Percentiles rank a stretch among this genome's conserved stretches.
phyloP scores from a whole-genome alignment of 2,113 vertebrate species.

The Scomber scombrus region DNA sequence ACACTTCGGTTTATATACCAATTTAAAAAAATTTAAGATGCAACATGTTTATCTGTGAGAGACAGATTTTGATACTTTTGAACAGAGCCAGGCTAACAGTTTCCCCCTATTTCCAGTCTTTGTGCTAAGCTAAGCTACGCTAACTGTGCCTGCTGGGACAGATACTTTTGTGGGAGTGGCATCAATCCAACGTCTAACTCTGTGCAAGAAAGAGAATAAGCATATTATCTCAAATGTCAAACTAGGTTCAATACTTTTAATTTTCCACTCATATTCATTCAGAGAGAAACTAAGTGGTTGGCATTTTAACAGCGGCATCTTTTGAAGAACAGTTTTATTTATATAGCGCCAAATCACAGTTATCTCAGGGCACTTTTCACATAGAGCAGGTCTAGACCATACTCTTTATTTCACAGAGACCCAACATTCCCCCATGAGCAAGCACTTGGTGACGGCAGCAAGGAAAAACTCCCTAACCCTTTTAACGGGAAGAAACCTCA shows the following conservation, averaged over 20 bases:
- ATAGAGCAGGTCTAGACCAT: too few relatives aligned
- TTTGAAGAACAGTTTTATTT: too few relatives aligned
- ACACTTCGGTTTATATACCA: too few relatives aligned
- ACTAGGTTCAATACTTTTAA: neutral
- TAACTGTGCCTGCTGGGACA: neutral
- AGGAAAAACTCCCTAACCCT: too few relatives aligned
- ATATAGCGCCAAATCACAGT: too few relatives aligned
- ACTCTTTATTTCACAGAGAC: too few relatives aligned
- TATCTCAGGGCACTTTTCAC: too few relatives aligned
- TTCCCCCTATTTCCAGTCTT: neutral
- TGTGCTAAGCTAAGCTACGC: constrained; percentile 17
- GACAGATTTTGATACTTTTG: neutral
- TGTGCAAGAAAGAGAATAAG: neutral
- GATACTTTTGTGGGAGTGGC: neutral
- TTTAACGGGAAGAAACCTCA: too few relatives aligned
- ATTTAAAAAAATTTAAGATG: neutral
- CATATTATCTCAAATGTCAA: neutral
- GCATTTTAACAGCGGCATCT: neutral
- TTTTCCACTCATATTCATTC: neutral
- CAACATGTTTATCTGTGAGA: too few relatives aligned
- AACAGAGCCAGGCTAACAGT: neutral
- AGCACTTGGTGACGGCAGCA: too few relatives aligned
- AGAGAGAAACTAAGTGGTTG: neutral
- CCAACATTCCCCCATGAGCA: too few relatives aligned
- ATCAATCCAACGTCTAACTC: too few relatives aligned